A percentile compares a stretch with the other conserved stretches of the same genome.
phyloP scores from a whole-genome alignment of 1,140 invertebrate genomes.

The Campoletis sonorensis region DNA sequence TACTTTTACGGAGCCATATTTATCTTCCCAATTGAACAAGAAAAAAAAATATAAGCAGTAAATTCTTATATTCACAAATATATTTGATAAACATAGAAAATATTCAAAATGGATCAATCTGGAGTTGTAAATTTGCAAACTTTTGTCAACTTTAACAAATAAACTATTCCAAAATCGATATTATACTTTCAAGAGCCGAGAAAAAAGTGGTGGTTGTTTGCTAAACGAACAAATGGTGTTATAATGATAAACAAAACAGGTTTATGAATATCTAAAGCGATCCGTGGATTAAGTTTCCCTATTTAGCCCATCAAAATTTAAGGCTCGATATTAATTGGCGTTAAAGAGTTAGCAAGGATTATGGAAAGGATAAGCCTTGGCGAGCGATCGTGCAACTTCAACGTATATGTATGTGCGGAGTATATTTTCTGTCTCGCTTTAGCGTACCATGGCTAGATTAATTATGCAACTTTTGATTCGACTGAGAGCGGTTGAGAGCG shows the following conservation, averaged over 20 bases:
- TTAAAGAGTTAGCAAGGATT: conserved; percentile 5
- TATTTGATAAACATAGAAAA: too few species aligned
- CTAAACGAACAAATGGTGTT: too few species aligned
- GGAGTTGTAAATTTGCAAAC: too few species aligned
- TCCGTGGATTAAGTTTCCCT: background rate
- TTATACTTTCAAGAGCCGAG: too few species aligned
- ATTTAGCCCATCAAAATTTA: background rate
- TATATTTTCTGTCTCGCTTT: background rate
- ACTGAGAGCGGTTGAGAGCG: conserved; percentile 55
- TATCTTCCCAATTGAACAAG: background rate
- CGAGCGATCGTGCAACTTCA: background rate
- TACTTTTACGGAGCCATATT: background rate
- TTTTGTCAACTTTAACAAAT: too few species aligned
- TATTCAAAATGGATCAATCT: too few species aligned
- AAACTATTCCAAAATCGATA: too few species aligned
- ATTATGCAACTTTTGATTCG: conserved; percentile 72
- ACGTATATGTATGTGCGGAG: too few species aligned
- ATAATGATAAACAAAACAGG: background rate
- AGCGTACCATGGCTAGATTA: conserved; percentile 58
- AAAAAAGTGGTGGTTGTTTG: too few species aligned
- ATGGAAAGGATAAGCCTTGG: background rate
- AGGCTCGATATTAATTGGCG: conserved; percentile 11
- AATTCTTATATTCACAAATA: too few species aligned
- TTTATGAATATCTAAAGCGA: background rate
- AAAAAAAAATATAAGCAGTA: background rate